These are phyloP conservation scores for Lordiphosa clarofinis DNA, from an alignment of 1,140 invertebrate species.

Conservation along the genomic window DNA sequence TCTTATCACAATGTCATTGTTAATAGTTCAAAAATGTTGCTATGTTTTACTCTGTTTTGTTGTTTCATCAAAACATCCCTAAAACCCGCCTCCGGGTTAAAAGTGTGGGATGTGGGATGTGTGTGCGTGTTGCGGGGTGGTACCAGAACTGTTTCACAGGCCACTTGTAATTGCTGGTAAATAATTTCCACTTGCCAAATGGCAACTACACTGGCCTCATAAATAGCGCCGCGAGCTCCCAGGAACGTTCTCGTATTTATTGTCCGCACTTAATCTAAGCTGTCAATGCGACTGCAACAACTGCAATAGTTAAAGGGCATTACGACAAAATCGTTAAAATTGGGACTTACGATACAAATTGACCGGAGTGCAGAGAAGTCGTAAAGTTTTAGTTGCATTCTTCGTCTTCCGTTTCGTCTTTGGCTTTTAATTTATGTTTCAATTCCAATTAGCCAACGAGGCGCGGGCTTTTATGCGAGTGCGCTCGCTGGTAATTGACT, in stretches of 20 bases:
- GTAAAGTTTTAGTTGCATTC: constrained; percentile 73
- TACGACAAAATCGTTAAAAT: constrained; percentile 60
- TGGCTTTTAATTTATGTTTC: constrained; percentile 77
- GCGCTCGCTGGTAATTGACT: constrained; percentile 62
- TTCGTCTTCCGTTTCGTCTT: constrained; percentile 42
- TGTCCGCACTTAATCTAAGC: constrained; percentile 72
- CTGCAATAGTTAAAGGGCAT: constrained; percentile 19
- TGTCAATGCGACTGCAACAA: constrained; percentile 56
- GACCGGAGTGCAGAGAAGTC: constrained; percentile 54
- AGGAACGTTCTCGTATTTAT: constrained; percentile 40
- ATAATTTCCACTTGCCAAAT: constrained; percentile 55
- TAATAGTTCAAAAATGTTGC: too few relatives aligned
- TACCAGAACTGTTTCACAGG: neutral
- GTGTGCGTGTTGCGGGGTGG: neutral
- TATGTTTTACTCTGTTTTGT: too few relatives aligned
- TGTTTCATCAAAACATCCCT: too few relatives aligned
- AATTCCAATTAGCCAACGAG: constrained; percentile 74
- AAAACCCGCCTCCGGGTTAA: neutral
- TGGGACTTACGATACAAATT: constrained; percentile 41
- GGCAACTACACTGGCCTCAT: constrained; percentile 51
- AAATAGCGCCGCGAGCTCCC: constrained; percentile 37
- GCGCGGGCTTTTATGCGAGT: constrained; percentile 62
- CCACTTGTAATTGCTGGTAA: constrained; percentile 50
- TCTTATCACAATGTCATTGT: too few relatives aligned
- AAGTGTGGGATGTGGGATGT: neutral